Evolutionary conservation across 2,888 invertebrate genomes (phyloP).

Genomic region (Mylabris sibirica): DNA sequence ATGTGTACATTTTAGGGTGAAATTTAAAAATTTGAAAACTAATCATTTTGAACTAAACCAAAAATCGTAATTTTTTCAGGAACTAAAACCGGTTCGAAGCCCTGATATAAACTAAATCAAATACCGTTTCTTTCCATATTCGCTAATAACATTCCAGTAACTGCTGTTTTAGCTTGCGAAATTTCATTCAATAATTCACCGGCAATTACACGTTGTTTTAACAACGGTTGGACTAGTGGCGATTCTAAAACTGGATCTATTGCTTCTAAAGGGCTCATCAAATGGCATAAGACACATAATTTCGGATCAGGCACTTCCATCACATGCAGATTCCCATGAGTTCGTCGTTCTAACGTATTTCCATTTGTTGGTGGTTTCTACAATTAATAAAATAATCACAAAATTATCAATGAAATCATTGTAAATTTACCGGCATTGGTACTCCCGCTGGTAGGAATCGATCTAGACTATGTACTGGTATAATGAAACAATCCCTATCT

Average conservation of each 20-base stretch:
- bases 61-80: too few relatives aligned
- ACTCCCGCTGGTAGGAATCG: constrained; percentile 90
- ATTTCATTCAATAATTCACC: constrained; percentile 80
- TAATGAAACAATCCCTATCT: constrained; percentile 92
- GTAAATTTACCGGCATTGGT: constrained; percentile 69
- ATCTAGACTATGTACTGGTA: constrained; percentile 87
- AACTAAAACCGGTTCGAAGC: too few relatives aligned
- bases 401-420: neutral
- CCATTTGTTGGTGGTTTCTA: constrained; percentile 55
- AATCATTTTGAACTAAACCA: too few relatives aligned
- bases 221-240: constrained; percentile 79
- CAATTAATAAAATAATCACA: constrained; percentile 24
- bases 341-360: constrained; percentile 52
- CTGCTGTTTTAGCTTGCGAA: constrained; percentile 76
- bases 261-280: constrained; percentile 88
- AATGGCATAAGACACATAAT: constrained; percentile 84
- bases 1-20: too few relatives aligned
- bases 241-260: constrained; percentile 87
- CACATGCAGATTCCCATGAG: constrained; percentile 56
- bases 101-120: constrained; percentile 11
- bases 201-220: constrained; percentile 80
- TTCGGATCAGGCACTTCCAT: constrained; percentile 84
- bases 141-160: constrained; percentile 84
- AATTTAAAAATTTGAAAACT: too few relatives aligned
- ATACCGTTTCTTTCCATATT: constrained; percentile 87